Evolutionary conservation across 2,797 vertebrate species (phyloP), one percentile per base, ranked within the genome.

Genomic region (Hydrolagus colliei): DNA sequence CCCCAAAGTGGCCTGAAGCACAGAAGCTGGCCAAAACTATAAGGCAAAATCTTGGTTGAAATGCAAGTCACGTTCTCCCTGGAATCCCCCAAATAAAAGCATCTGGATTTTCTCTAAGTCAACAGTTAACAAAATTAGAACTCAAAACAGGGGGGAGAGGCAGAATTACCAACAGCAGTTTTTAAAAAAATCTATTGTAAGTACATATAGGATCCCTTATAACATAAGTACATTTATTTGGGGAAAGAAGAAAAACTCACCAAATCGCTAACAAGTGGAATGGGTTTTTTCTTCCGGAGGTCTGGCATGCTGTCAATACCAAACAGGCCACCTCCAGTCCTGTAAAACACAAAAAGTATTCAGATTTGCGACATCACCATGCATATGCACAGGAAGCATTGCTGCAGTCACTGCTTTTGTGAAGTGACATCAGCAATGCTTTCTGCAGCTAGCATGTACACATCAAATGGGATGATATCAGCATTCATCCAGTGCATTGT

Each of bases 271-370:
- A 99, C 98, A 91, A 99, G 93, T 0, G 97, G 94, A 87, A 99
- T 93, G 2, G 97, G 96, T 88, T 97, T 99, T 94, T 96, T 98
- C 92, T 97, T 98, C 77, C 96, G 98, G 67, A 99, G 93, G 89
- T 99, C 97, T 0, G 98, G 98, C 98, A 99, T 99, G 91, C 98
- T 99, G 89, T 99, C 98, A 0, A 99, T 99, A 87, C 98, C 98
- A 91, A 97, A 99, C 87, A 99, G 94, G 74, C 96, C 96, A 87
- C 96, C 95, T 35, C 93, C 96, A 68, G 95, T 93, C 89, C 97
- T 99, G 35, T 86, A 85, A 90, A 79, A 63, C 89, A 79, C 72
- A 86, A 20, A 87, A 0, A 65, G 52, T 3, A 87, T 68, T 41
- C 5, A 87, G 18, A 16, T 71, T 74, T 63, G 86, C 16, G 6